Conservation (phyloP, 2,888 invertebrate genomes). For the Plagiodera versicolora region DNA sequence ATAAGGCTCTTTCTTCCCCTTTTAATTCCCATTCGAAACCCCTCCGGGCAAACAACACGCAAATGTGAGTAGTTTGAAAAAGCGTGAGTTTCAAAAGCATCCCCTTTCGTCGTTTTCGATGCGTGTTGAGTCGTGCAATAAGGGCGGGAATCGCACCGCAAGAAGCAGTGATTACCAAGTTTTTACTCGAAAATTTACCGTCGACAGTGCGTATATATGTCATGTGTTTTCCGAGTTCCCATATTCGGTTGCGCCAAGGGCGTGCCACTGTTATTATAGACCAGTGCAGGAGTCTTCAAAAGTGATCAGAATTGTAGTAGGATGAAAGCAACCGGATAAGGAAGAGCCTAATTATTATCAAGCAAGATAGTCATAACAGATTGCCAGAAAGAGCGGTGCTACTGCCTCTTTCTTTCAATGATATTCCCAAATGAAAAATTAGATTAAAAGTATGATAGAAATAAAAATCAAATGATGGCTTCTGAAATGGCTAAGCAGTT, state of each 20-base stretch:
- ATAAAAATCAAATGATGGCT: too few species aligned
- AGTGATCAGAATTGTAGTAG: too few species aligned
- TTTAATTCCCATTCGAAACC: conserved; percentile 3
- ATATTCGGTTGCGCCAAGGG: conserved; percentile 20
- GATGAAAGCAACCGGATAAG: too few species aligned
- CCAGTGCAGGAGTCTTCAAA: too few species aligned
- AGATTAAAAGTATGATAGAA: too few species aligned
- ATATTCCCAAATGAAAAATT: too few species aligned
- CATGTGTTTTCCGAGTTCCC: conserved; percentile 29
- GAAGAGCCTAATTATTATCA: too few species aligned
- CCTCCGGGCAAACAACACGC: conserved; percentile 18
- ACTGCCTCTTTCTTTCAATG: too few species aligned
- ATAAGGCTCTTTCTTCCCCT: not conserved
- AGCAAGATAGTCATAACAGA: too few species aligned
- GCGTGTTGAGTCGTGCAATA: conserved; percentile 18
- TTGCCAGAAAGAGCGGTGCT: too few species aligned
- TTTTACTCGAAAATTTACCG: conserved; percentile 23
- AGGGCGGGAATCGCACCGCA: conserved; percentile 23
- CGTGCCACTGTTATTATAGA: too few species aligned
- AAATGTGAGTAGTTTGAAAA: conserved; percentile 21
- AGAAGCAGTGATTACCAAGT: conserved; percentile 28
- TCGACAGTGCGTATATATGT: conserved; percentile 31
- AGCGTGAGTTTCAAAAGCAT: conserved; percentile 24
- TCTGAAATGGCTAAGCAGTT: too few species aligned
- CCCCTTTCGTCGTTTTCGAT: conserved; percentile 9